Evolutionary conservation across 2,888 invertebrate species (phyloP).

Genomic region (Tipula confusa): DNA sequence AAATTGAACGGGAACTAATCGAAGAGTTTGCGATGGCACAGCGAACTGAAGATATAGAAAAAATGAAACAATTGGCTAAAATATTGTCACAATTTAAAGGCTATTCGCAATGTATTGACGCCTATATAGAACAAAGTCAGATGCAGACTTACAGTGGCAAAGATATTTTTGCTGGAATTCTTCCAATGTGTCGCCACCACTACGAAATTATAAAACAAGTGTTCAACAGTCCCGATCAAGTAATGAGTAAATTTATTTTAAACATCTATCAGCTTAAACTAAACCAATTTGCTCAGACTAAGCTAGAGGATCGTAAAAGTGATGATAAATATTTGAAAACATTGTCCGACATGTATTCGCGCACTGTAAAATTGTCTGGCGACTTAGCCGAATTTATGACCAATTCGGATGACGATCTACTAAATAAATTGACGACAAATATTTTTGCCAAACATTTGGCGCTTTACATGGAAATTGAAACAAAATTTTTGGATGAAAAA

Average conservation of each 20-base stretch:
- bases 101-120: constrained; percentile 93
- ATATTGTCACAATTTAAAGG: constrained; percentile 95
- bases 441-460: constrained; percentile 77
- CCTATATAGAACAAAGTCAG: constrained; percentile 95
- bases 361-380: constrained; percentile 69
- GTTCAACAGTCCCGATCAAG: constrained; percentile 92
- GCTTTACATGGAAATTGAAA: constrained; percentile 74
- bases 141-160: constrained; percentile 80
- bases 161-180: constrained; percentile 85
- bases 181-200: constrained; percentile 85
- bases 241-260: constrained; percentile 95
- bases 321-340: constrained; percentile 84
- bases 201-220: constrained; percentile 80
- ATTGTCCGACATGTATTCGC: constrained; percentile 84
- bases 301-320: constrained; percentile 76
- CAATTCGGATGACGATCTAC: constrained; percentile 72
- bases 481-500: constrained; percentile 71
- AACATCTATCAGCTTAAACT: constrained; percentile 91
- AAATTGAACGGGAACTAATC: constrained; percentile 82
- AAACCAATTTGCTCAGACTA: constrained; percentile 78
- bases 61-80: constrained; percentile 90
- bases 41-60: constrained; percentile 71
- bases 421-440: constrained; percentile 71
- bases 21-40: constrained; percentile 93
- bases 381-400: constrained; percentile 71